Conservation (phyloP, 2,888 invertebrate genomes). For the Coelopa pilipes region DNA sequence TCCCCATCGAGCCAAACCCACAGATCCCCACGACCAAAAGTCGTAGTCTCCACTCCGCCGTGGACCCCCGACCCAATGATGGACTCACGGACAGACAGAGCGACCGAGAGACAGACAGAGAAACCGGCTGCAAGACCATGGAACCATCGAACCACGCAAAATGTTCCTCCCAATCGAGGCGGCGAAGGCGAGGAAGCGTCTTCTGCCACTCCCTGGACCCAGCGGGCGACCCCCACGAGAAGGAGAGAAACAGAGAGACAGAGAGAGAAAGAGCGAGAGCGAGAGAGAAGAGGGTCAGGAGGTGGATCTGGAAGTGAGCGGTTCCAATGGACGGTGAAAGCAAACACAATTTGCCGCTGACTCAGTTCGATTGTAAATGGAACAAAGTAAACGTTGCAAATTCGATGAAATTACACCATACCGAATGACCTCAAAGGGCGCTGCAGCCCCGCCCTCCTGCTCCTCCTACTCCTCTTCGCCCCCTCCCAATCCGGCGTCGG, state of each 20-base stretch:
- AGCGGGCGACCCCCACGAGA: too few relatives aligned
- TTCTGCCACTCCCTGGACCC: too few relatives aligned
- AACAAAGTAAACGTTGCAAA: constrained; percentile 30
- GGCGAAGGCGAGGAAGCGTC: too few relatives aligned
- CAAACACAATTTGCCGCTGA: constrained; percentile 33
- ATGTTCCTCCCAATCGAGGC: neutral
- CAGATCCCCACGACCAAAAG: neutral
- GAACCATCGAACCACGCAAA: neutral
- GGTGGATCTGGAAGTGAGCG: constrained; percentile 2
- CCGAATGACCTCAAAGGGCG: constrained; percentile 6
- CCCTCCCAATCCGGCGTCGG: neutral
- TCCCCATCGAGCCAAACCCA: too few relatives aligned
- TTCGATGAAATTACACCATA: constrained; percentile 27
- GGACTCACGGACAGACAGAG: too few relatives aligned
- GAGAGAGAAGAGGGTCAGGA: too few relatives aligned
- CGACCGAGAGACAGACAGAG: too few relatives aligned
- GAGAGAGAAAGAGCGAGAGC: too few relatives aligned
- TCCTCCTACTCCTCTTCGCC: neutral
- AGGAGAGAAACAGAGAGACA: too few relatives aligned
- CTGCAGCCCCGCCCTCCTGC: neutral
- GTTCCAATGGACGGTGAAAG: constrained; percentile 30
- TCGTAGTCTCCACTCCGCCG: neutral
- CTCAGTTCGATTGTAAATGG: constrained; percentile 19
- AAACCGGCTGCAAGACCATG: neutral
- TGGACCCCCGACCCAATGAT: too few relatives aligned